These are phyloP conservation scores for Pemphredon lugubris DNA, from an alignment of 2,888 invertebrate genomes.

Conservation along the genomic window DNA sequence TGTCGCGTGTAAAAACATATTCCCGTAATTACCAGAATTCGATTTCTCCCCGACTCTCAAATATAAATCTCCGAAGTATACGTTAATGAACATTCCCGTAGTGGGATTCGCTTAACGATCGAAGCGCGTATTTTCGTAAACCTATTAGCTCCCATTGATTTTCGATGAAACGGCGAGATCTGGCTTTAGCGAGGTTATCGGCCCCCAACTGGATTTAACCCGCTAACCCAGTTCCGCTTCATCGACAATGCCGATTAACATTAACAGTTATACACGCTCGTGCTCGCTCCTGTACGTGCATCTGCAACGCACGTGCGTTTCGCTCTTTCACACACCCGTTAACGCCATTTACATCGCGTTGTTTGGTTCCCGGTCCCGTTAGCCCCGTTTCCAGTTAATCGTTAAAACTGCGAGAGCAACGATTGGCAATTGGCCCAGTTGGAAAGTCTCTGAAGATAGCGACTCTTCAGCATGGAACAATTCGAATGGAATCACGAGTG, in stretches of 20 bases:
- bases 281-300: constrained; percentile 29
- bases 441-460: constrained; percentile 32
- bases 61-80: no score
- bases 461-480: background rate
- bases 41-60: no score
- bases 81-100: no score
- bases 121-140: background rate
- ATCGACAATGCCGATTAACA: constrained; percentile 70
- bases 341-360: constrained; percentile 21
- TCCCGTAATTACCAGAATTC: no score
- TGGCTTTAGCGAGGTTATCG: constrained; percentile 58
- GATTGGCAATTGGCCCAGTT: constrained; percentile 46
- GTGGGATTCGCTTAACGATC: constrained; percentile 1
- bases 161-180: constrained; percentile 22
- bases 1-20: no score
- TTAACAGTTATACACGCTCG: constrained; percentile 65
- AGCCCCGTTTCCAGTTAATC: constrained; percentile 18
- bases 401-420: background rate
- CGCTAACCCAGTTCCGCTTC: constrained; percentile 66
- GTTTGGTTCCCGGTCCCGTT: constrained; percentile 43
- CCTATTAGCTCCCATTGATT: constrained; percentile 22
- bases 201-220: constrained; percentile 61
- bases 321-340: constrained; percentile 1
- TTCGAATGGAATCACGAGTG: constrained; percentile 21
- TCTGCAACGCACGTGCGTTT: constrained; percentile 29